Conservation (phyloP, 53 echinoderm and acorn worm species). For the Echinometra lucunter region DNA sequence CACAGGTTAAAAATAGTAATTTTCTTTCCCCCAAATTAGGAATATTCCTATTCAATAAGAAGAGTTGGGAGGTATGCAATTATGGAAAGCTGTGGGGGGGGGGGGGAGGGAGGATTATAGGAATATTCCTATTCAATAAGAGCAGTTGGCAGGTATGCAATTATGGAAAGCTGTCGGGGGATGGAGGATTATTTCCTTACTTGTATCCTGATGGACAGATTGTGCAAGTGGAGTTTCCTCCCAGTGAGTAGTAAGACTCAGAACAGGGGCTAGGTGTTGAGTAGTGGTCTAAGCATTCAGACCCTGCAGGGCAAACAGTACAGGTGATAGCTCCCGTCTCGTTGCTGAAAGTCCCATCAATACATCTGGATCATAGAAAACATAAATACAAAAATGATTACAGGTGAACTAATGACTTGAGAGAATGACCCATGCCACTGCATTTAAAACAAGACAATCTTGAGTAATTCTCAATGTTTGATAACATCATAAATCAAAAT, state of each 20-base stretch:
- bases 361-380: slow-evolving; percentile 74
- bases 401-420: too few relatives aligned
- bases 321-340: slow-evolving; percentile 72
- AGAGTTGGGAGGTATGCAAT: too few relatives aligned
- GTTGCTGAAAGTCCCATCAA: slow-evolving; percentile 87
- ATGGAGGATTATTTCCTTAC: slow-evolving; percentile 64
- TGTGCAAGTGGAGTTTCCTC: slow-evolving; percentile 86
- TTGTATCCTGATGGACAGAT: slow-evolving; percentile 83
- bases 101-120: too few relatives aligned
- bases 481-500: too few relatives aligned
- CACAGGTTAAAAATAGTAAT: too few relatives aligned
- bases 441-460: too few relatives aligned
- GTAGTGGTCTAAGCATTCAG: slow-evolving; percentile 79
- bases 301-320: slow-evolving; percentile 83
- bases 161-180: background rate
- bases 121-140: too few relatives aligned
- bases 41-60: too few relatives aligned
- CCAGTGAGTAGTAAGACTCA: slow-evolving; percentile 83
- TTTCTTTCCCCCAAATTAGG: too few relatives aligned
- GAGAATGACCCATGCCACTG: too few relatives aligned
- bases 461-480: too few relatives aligned
- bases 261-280: slow-evolving; percentile 81
- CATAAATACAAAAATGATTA: background rate
- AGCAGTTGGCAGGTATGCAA: background rate
- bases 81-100: too few relatives aligned